These are phyloP conservation scores for Eueides isabella DNA, from an alignment of 1,140 invertebrate genomes.

Conservation along the genomic window DNA sequence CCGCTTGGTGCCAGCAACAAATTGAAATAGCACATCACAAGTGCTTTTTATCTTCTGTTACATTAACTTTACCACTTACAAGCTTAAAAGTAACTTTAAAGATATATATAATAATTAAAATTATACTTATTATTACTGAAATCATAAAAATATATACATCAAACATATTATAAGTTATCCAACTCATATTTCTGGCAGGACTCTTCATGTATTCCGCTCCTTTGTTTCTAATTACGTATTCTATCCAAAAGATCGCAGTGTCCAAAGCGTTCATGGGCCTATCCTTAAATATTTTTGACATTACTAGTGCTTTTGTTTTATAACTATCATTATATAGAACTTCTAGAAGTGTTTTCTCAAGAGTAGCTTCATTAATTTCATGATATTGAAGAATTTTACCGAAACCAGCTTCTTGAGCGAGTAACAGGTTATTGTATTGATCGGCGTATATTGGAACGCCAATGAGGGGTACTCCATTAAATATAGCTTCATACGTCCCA, in stretches of 20 bases:
- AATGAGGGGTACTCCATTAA: conserved; percentile 85
- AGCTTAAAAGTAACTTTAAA: not conserved
- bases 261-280: conserved; percentile 80
- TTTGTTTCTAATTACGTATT: conserved; percentile 83
- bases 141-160: conserved; percentile 77
- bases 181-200: conserved; percentile 81
- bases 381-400: conserved; percentile 67
- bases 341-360: conserved; percentile 51
- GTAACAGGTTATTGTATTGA: conserved; percentile 83
- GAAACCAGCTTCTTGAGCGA: conserved; percentile 73
- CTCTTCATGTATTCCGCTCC: conserved; percentile 83
- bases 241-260: conserved; percentile 85
- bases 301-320: conserved; percentile 64
- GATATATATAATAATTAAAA: not conserved
- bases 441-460: conserved; percentile 86
- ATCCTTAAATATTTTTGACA: conserved; percentile 81
- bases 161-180: conserved; percentile 84
- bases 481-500: conserved; percentile 85
- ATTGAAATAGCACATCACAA: not conserved
- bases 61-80: not conserved
- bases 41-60: not conserved
- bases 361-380: conserved; percentile 62
- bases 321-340: conserved; percentile 58
- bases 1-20: no score
- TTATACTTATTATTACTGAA: not conserved